Evolutionary conservation across 2,888 invertebrate genomes (phyloP).

Genomic region (Spisula solida): DNA sequence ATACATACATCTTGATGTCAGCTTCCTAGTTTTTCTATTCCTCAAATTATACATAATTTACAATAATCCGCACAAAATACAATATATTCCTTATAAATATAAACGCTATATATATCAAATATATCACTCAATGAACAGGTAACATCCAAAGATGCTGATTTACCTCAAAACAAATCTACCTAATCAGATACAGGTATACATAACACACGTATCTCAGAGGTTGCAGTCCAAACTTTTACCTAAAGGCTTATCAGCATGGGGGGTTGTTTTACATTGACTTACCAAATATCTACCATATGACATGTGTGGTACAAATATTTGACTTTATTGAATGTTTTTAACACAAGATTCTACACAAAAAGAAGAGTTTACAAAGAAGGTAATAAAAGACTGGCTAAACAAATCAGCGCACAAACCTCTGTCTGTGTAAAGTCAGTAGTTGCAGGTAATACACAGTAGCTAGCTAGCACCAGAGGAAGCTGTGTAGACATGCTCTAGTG

Average conservation of each 20-base stretch:
- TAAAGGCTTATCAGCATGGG: neutral
- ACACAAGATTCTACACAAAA: neutral
- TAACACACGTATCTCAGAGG: neutral
- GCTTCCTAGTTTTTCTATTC: slow-evolving; percentile 57
- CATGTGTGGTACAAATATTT: neutral
- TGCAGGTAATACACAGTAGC: slow-evolving; percentile 10
- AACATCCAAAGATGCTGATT: slow-evolving; percentile 26
- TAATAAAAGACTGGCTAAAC: neutral
- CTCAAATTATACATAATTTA: slow-evolving; percentile 65
- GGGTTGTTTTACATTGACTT: neutral
- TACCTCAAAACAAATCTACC: slow-evolving; percentile 36
- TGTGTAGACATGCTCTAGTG: slow-evolving; percentile 20
- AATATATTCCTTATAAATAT: neutral
- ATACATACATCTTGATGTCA: slow-evolving; percentile 56
- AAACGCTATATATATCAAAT: neutral
- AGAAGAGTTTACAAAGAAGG: neutral
- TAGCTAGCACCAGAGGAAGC: slow-evolving; percentile 1
- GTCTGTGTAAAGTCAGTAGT: neutral
- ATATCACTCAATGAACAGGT: slow-evolving; percentile 28
- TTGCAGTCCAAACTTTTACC: neutral
- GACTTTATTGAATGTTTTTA: neutral
- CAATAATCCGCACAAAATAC: neutral
- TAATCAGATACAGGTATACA: slow-evolving; percentile 26
- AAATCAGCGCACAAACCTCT: neutral
- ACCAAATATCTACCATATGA: neutral